Percentiles rank a stretch among this genome's conserved stretches.
Evolutionary conservation across 2,797 vertebrate genomes (phyloP).

Genomic region (Discoglossus pictus): DNA sequence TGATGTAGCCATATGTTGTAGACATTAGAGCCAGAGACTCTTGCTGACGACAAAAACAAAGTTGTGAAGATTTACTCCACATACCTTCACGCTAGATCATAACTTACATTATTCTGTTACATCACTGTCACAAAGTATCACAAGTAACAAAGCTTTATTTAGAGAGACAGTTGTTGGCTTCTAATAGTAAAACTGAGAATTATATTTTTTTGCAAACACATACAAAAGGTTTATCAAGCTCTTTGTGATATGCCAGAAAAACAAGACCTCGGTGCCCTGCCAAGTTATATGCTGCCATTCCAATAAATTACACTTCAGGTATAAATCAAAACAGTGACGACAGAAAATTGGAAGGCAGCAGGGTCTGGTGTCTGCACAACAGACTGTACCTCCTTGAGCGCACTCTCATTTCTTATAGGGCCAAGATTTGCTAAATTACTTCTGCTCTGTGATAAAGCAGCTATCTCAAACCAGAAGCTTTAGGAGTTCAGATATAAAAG

Average conservation of each 20-base stretch:
- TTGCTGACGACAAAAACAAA: too few species aligned
- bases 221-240: conserved; percentile 58
- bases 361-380: conserved; percentile 53
- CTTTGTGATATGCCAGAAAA: conserved; percentile 41
- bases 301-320: conserved; percentile 60
- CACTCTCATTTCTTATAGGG: conserved; percentile 18
- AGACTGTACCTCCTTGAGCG: conserved; percentile 37
- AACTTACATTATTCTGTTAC: background rate
- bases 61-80: too few species aligned
- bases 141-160: conserved; percentile 9
- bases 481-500: too few species aligned
- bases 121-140: conserved; percentile 19
- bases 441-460: too few species aligned
- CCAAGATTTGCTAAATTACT: too few species aligned
- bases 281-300: conserved; percentile 64
- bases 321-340: conserved; percentile 62
- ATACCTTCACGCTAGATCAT: background rate
- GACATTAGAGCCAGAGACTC: too few species aligned
- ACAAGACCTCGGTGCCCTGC: conserved; percentile 45
- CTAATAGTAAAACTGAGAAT: conserved; percentile 2
- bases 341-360: conserved; percentile 63
- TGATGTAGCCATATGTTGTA: too few species aligned
- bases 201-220: conserved; percentile 12
- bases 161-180: conserved; percentile 27
- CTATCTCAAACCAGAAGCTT: too few species aligned